Evolutionary conservation across 2,113 vertebrate genomes (phyloP).

Genomic region (Epinephelus cyanopodus): DNA sequence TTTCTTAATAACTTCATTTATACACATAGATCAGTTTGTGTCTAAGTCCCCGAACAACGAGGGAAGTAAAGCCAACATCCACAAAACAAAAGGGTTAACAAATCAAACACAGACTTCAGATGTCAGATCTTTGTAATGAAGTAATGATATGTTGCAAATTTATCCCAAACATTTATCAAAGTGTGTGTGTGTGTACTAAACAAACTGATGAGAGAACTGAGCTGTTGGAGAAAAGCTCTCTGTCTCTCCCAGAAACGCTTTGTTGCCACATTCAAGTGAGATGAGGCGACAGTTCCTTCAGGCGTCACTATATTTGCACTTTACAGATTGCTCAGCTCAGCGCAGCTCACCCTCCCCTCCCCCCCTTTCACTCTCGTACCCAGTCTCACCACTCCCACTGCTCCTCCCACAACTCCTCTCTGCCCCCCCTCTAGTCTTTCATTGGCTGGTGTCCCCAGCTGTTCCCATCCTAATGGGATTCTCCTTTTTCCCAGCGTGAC

Average conservation of each 20-base stretch:
- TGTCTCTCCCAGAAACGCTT: background rate
- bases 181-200: background rate
- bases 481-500: slow-evolving; percentile 32
- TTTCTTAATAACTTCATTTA: background rate
- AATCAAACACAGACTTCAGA: background rate
- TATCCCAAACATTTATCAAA: background rate
- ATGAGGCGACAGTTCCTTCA: slow-evolving; percentile 35
- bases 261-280: slow-evolving; percentile 22
- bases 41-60: background rate
- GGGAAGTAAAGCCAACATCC: background rate
- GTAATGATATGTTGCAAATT: background rate
- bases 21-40: background rate
- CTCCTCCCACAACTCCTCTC: background rate
- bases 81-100: background rate
- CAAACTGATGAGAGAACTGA: background rate
- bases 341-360: background rate
- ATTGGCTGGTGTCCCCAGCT: slow-evolving; percentile 41
- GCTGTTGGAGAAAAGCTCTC: background rate
- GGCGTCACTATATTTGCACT: slow-evolving; percentile 36
- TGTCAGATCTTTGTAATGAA: background rate
- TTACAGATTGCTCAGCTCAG: slow-evolving; percentile 2
- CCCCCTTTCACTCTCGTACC: background rate
- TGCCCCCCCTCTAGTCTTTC: background rate
- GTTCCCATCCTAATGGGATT: slow-evolving; percentile 42
- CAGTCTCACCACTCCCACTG: background rate